Base-by-base conservation (phyloP, 1,140 invertebrate genomes). In the Papilio polyxenes region DNA sequence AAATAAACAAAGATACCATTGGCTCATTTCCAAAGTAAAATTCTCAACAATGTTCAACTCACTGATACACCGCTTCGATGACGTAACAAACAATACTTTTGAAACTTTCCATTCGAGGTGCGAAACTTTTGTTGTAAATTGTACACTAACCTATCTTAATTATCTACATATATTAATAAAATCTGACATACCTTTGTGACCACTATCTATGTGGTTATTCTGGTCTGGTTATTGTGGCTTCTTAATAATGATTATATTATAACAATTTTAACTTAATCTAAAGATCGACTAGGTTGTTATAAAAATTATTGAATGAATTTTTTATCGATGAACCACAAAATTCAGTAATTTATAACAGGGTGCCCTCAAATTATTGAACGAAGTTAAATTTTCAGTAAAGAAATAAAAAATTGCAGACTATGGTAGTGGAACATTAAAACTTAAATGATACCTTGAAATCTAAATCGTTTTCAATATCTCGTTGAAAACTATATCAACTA, bases 1-100 rank as follows among this genome's bases (percentile, higher is more conserved):
- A 92, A 92, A 92, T 89, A 91, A 91, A 90, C 89, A 89, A 82
- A 62, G 85, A 82, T 37, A 20, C 78, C 85, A 86, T 87, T 92
- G 90, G 90, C 89, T 72, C 80, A 78, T 79, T 81, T 89, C 89
- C 90, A 92, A 91, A 77, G 85, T 84, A 87, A 89, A 88, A 80
- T 31, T 80, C 78, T 69, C 83, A 77, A 86, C 83, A 85, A 87
- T 86, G 85, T 84, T 87, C 62, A 82, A 80, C 86, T 75, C 56
- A 81, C 11, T 7, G 31, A 40, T 72, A 72, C 82, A 83, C 82
- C 81, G 75, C 72, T 37, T 75, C 86, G 83, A 84, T 87, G 83
- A 87, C 74, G 80, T 83, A 83, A 81, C 75, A 31, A 81, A 81
- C 79, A 84, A 80, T 80, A 80, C 37, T 44, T 62, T 62, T 79